Base-by-base conservation (phyloP, 2,797 vertebrate genomes). In the Malacoctenus gilli region DNA sequence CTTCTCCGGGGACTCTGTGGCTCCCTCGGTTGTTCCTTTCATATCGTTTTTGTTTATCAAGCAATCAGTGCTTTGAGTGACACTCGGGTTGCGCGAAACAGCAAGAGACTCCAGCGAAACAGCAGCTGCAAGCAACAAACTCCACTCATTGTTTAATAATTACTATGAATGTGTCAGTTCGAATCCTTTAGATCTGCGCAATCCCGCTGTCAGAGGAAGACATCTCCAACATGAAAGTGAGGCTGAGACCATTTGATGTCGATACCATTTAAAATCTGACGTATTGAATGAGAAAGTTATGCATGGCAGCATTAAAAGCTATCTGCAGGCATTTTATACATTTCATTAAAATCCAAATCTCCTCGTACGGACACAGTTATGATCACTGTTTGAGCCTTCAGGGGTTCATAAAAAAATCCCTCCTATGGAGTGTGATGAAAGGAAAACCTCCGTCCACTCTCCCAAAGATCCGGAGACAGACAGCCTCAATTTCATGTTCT, bases 321-420 rank as follows among this genome's bases (percentile, higher is more conserved):
- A 52, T 72, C 48, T 56, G 18, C 50, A 37, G 55, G 63, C 36
- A 48, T 76, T 84, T 78, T 74, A 56, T 64, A n/a, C n/a, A 69
- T 66, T 69, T 57, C 52, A 61, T 76, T 72, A 70, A 48, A 58
- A 49, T 75, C 58, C 69, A 72, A 82, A 73, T 62, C 57, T 48
- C 37, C 55, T 60, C 52, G 51, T 40, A 49, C 21, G 53, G 49
- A 74, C 46, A 36, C 10, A 38, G 42, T 49, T 74, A 68, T 71
- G 68, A 75, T 73, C 66, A 59, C 41, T 55, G 40, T 59, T 35
- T 67, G 28, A 71, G 60, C 59, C 70, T 75, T 53, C n/a, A 21
- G 63, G 67, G 59, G 42, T 32, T 16, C 15, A 46, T 46, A 35
- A 5, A 18, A 55, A 38, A 68, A 69, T 32, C 20, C 14, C 10